Percentiles rank a stretch among this genome's conserved stretches.
Conservation (phyloP, 2,113 vertebrate species). For the Neomonachus schauinslandi region DNA sequence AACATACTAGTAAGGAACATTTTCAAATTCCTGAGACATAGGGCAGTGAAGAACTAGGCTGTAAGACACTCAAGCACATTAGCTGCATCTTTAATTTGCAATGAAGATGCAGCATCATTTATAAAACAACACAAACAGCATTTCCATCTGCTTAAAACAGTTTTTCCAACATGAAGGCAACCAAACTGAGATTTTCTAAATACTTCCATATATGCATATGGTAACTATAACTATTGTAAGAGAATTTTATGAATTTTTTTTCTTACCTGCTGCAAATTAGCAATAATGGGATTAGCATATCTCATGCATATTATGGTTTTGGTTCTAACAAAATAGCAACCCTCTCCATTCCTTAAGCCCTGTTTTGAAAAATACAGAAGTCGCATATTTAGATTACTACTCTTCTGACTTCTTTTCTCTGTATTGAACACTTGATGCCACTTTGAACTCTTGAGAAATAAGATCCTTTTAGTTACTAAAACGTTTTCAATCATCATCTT, state of each 20-base stretch:
- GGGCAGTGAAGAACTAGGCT: constrained; percentile 64
- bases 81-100: constrained; percentile 70
- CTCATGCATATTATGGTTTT: not conserved
- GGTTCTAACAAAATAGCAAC: not conserved
- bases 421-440: not conserved
- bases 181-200: not conserved
- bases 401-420: not conserved
- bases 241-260: not conserved
- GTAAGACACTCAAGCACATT: constrained; percentile 70
- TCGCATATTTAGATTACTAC: not conserved
- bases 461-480: not conserved
- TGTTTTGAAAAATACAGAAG: not conserved
- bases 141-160: constrained; percentile 62
- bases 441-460: not conserved
- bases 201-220: not conserved
- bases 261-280: not conserved
- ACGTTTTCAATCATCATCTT: not conserved
- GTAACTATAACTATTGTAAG: not conserved
- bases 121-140: constrained; percentile 64
- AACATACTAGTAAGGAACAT: constrained; percentile 77
- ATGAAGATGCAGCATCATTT: constrained; percentile 65
- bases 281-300: not conserved
- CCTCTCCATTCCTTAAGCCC: not conserved
- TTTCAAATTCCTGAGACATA: constrained; percentile 43
- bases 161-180: constrained; percentile 39